Percentiles rank a stretch among this genome's conserved stretches.
These are phyloP conservation scores for Phacellophora camtschatica DNA, from an alignment of 30 jellyfish, hydroid and myxozoan species.

Conservation along the genomic window DNA sequence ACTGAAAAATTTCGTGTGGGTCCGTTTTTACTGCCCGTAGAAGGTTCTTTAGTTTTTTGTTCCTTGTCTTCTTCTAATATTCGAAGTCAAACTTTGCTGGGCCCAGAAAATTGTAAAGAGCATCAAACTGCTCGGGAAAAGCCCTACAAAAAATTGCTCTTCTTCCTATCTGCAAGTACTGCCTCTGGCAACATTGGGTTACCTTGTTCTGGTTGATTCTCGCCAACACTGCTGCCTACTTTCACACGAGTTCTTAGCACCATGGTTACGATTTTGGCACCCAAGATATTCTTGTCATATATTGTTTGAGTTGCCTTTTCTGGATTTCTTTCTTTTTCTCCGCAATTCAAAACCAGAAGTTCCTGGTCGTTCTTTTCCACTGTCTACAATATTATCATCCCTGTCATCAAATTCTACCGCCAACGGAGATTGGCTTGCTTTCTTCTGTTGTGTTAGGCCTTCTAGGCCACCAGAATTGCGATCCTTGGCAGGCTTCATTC, in stretches of 20 bases:
- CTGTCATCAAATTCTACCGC: background rate
- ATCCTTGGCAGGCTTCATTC: background rate
- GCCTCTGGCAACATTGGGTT: constrained; percentile 28
- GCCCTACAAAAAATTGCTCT: constrained; percentile 45
- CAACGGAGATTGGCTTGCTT: background rate
- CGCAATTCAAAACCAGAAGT: background rate
- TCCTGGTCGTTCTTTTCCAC: background rate
- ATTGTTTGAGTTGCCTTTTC: background rate
- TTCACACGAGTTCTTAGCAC: constrained; percentile 18
- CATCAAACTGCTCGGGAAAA: constrained; percentile 47
- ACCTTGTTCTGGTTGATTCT: background rate
- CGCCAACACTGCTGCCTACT: background rate
- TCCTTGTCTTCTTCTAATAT: constrained; percentile 24
- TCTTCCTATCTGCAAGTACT: background rate
- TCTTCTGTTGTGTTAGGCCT: background rate
- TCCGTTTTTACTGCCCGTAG: background rate
- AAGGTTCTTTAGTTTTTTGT: background rate
- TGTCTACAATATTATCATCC: background rate
- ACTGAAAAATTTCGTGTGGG: background rate
- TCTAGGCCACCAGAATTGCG: background rate
- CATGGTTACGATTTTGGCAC: constrained; percentile 28
- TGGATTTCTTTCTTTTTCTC: background rate
- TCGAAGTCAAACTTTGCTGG: constrained; percentile 61
- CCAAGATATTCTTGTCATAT: background rate
- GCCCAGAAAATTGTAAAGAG: constrained; percentile 68